Base-by-base conservation (phyloP, 2,888 invertebrate species). In the Phytoseiulus persimilis region DNA sequence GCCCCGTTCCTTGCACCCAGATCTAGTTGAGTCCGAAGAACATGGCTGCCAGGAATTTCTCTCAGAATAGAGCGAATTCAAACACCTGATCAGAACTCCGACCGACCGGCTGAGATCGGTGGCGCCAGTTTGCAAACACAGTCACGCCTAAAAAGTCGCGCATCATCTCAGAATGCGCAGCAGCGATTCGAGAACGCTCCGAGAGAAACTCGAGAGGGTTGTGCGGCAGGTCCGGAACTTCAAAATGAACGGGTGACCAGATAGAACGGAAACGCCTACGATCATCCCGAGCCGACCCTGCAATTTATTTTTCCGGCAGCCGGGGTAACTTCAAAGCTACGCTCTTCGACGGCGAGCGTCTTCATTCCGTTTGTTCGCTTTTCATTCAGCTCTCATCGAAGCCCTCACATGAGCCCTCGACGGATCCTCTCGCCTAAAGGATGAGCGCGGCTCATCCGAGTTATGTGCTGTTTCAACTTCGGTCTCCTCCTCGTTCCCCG, bases 61-160 rank as follows among this genome's bases (percentile, higher is more conserved):
- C 65, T 65, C 65, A 28, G 65, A 65, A 65, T 18, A 28, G 65
- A 65, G 65, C 65, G 65, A 65, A 28, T 11, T 14, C 65, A 2
- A 18, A 65, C 65, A 65, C 65, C 65, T 65, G 65, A 65, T 65
- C 65, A 65, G 18, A 65, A 65, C 23, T 65, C 28, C 28, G 65
- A 65, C 11, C 65, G 65, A 18, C 23, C 65, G 65, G 65, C 65
- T 65, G 65, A 65, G 65, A 65, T 65, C 65, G 65, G 23, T 65
- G 65, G 65, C 65, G 65, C 65, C 65, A 65, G 65, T 65, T 65
- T 65, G 65, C 65, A 65, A 65, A 65, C 65, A 65, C 65, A 18
- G 65, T 65, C 65, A 65, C 65, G 65, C 65, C 65, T 65, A 65
- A 65, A 65, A 65, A 65, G 65, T 65, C 65, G 65, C 65, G 65